Evolutionary conservation across 2,113 vertebrate genomes (phyloP).

Genomic region (Hippocampus guttulatus): DNA sequence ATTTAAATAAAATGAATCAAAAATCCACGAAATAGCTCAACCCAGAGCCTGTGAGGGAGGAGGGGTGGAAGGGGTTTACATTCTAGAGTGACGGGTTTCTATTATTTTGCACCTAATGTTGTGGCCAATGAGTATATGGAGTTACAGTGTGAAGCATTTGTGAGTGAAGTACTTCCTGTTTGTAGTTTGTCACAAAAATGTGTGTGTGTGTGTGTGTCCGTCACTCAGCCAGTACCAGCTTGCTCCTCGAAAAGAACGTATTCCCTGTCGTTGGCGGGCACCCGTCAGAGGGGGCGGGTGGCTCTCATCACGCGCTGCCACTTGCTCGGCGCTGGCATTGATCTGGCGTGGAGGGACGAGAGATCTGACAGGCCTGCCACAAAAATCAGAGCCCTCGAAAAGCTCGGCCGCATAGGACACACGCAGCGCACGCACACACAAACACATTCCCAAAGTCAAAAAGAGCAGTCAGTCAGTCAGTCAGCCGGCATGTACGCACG

Average conservation of each 20-base stretch:
- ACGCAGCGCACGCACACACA: constrained; percentile 21
- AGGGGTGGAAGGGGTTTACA: not conserved
- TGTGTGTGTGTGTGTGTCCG: constrained; percentile 48
- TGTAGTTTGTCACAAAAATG: constrained; percentile 13
- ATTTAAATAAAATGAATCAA: too few species aligned
- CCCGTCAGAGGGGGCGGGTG: constrained; percentile 81
- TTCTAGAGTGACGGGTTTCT: not conserved
- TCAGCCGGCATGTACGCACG: constrained; percentile 41
- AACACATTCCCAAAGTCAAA: constrained; percentile 75
- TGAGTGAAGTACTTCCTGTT: not conserved
- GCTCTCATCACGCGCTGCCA: constrained; percentile 69
- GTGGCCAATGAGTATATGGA: not conserved
- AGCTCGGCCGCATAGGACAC: constrained; percentile 25
- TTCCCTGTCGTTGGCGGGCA: constrained; percentile 86
- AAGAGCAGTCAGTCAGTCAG: constrained; percentile 93
- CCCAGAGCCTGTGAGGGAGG: too few species aligned
- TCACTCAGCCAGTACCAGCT: constrained; percentile 83
- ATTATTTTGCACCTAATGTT: not conserved
- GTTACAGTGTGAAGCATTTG: not conserved
- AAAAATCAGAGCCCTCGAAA: constrained; percentile 87
- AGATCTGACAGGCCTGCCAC: constrained; percentile 96
- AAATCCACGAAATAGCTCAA: too few species aligned
- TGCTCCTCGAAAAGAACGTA: constrained; percentile 92
- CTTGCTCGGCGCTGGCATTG: constrained; percentile 77
- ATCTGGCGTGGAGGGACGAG: constrained; percentile 71